These are phyloP conservation scores for Timema cristinae DNA, from an alignment of 2,888 invertebrate species.

Conservation along the genomic window DNA sequence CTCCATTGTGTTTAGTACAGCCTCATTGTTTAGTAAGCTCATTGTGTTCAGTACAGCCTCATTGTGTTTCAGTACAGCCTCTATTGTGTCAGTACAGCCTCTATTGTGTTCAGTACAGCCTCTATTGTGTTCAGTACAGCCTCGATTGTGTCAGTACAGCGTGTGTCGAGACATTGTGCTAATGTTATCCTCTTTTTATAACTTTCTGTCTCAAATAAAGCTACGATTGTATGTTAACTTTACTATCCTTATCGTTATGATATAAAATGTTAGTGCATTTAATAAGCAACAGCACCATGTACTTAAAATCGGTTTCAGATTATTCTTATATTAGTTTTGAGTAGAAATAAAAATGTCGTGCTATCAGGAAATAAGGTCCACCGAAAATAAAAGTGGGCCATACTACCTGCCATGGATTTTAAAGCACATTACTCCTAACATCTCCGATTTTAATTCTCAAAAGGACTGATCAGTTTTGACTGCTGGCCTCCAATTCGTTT, in stretches of 20 bases:
- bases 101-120: no score
- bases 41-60: no score
- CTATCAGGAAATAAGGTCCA: neutral
- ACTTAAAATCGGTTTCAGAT: neutral
- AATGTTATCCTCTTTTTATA: neutral
- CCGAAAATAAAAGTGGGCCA: neutral
- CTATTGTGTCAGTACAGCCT: no score
- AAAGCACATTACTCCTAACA: neutral
- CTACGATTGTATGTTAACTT: neutral
- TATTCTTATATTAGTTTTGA: neutral
- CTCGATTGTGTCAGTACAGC: no score
- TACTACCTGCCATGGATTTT: constrained; percentile 1
- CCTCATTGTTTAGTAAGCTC: no score
- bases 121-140: no score
- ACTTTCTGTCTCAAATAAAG: neutral
- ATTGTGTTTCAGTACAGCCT: no score
- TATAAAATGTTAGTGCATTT: neutral
- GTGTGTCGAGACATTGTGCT: no score
- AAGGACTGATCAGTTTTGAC: neutral
- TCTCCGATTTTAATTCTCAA: neutral
- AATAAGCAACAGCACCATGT: neutral
- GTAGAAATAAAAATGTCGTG: neutral
- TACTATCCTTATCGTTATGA: neutral
- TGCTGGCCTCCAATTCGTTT: neutral
- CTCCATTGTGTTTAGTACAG: no score